Base-by-base conservation (phyloP, 2,888 invertebrate species). In the Drosophila anceps region DNA sequence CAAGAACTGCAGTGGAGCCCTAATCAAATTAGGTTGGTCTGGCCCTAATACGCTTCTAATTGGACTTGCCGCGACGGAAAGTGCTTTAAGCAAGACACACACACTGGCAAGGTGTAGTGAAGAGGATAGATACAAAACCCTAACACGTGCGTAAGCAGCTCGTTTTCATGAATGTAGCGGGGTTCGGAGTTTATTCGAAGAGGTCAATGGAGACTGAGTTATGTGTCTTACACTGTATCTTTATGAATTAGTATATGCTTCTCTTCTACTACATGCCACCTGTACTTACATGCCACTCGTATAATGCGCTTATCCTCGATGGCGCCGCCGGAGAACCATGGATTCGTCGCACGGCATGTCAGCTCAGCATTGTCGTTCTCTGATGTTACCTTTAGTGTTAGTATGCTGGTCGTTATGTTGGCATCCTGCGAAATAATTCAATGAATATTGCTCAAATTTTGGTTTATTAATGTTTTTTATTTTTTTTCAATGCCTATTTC, bases 301-400 rank as follows among this genome's bases (percentile, higher is more conserved):
- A 98, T 94, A 78, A 95, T 95, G 89, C 96, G 94, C 57, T 96
- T 95, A 91, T 97, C 96, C 93, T 97, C 97, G 61, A 96, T 94
- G 58, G 96, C 95, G 82, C 96, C 96, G 67, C 96, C 96, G 46
- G 96, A 96, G 93, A 97, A 96, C 94, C 97, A 96, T 0, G 97
- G 96, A 94, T 98, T 98, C 92, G 97, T 96, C 67, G 97, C 97
- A 70, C 97, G 95, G 92, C 98, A 98, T 66, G 96, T 95, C 74
- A 98, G 94, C 92, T 96, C 96, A 79, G 96, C 95, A 51, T 96
- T 97, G 91, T 97, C 96, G 93, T 98, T 97, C 81, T 96, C 96
- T 69, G 96, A 94, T 73, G 95, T 94, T 53, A 97, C 95, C 72
- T 95, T 95, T 93, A 97, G 95, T 3, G 96, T 95, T 68, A 97